Conservation (phyloP, 2,113 vertebrate species). For the Cyprinodon variegatus region DNA sequence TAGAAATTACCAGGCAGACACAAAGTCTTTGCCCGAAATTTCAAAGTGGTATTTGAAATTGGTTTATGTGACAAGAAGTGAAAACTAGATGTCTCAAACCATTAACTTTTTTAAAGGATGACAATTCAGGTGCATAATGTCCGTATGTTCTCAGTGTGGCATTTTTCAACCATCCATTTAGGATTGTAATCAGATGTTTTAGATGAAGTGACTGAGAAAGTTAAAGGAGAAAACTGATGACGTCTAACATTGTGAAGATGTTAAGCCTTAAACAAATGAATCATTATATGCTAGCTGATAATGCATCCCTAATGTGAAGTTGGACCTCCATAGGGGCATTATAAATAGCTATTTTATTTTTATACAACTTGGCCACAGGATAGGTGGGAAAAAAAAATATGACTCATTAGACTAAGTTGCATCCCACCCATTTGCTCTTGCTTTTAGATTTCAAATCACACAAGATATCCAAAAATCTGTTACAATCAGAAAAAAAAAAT, state of each 20-base stretch:
- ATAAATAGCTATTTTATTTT: constrained; percentile 21
- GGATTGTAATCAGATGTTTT: constrained; percentile 8
- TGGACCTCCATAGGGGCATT: constrained; percentile 20
- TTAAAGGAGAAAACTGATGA: constrained; percentile 21
- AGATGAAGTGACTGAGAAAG: constrained; percentile 11
- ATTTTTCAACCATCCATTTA: neutral
- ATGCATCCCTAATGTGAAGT: constrained; percentile 14
- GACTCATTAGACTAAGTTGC: neutral
- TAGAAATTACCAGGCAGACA: no score
- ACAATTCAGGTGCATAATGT: constrained; percentile 21
- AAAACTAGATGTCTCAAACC: constrained; percentile 38
- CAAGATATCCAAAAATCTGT: neutral
- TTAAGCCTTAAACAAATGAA: constrained; percentile 18
- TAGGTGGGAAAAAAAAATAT: neutral
- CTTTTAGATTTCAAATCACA: constrained; percentile 5
- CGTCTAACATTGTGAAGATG: constrained; percentile 24
- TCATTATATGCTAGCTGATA: constrained; percentile 1
- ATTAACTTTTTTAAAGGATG: constrained; percentile 23
- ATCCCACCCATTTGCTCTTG: neutral
- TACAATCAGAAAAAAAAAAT: neutral
- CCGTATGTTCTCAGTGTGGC: neutral
- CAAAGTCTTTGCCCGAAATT: no score
- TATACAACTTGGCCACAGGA: constrained; percentile 24
- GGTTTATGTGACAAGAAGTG: constrained; percentile 6
- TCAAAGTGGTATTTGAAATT: no score